Conservation (phyloP, 2,113 vertebrate species). For the Cryptomyrus ogoouensis region DNA sequence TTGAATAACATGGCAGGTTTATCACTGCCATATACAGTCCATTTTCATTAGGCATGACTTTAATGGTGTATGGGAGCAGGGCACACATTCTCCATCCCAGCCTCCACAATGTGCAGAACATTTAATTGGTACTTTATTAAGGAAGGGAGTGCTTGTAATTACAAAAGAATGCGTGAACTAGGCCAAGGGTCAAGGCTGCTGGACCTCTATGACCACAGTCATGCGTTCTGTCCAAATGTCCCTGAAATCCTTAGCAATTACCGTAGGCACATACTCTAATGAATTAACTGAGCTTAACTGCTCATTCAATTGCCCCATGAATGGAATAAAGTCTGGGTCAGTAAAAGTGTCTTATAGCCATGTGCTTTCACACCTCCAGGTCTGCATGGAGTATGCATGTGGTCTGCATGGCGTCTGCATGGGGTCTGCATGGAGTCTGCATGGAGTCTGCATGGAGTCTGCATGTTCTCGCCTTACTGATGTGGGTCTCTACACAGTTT, state of each 20-base stretch:
- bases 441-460: not conserved
- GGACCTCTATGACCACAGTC: not conserved
- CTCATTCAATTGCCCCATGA: constrained; percentile 39
- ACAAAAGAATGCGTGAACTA: not conserved
- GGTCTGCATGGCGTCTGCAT: not conserved
- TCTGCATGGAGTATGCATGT: not conserved
- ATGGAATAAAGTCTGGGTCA: constrained; percentile 12
- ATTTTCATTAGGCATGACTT: not conserved
- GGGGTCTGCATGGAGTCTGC: not conserved
- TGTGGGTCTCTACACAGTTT: not conserved
- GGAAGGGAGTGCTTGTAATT: constrained; percentile 12
- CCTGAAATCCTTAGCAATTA: constrained; percentile 36
- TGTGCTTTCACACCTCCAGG: not conserved
- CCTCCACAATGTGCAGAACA: not conserved
- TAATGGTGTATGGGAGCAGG: not conserved
- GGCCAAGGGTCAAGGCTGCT: not conserved
- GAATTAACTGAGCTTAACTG: constrained; percentile 41
- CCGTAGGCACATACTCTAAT: constrained; percentile 33
- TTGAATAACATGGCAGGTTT: not conserved
- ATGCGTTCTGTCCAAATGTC: constrained; percentile 33
- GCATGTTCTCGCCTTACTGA: not conserved
- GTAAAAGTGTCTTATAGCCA: not conserved
- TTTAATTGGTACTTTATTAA: constrained; percentile 6
- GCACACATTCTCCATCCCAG: not conserved
- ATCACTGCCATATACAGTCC: not conserved